Evolutionary conservation across 2,888 invertebrate genomes (phyloP), one percentile per base, ranked within the genome.

Genomic region (Spisula solida): DNA sequence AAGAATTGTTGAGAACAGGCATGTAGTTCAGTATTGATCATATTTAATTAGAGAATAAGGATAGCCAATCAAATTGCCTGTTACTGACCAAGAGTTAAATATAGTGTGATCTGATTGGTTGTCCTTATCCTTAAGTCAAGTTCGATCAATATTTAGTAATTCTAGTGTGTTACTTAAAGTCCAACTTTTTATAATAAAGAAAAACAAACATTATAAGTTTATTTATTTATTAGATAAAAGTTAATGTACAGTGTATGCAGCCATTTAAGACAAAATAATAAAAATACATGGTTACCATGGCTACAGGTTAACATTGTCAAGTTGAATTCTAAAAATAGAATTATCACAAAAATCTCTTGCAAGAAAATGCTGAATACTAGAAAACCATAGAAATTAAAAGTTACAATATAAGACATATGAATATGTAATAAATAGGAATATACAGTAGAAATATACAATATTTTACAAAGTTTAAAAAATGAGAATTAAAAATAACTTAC

Each of bases 171-270:
- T 2, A 41, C 2, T 41, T 41, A 41, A n/a, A 41, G 41, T 41
- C 41, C 41, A 41, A 41, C 8, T 2, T 41, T 5, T 41, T 41
- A 41, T 41, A 41, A 41, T 41, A 8, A 41, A 60, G 20, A 25
- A 60, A 60, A 31, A 34, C 29, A 60, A 82, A 47, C 20, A 47
- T 66, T n/a, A 60, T 86, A 34, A 41, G 60, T 89, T 83, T 85
- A 85, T 83, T 70, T 14, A 70, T 91, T 92, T 92, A 92, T 91
- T 91, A 51, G 55, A 56, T 47, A 82, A 82, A 91, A 87, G 91
- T 92, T 91, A 51, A 82, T 78, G 90, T 89, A 92, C 92, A 92
- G 92, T 92, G 92, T 92, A 91, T 87, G 92, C 88, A 90, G 89
- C 81, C 51, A 56, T 78, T 34, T 14, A 80, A 20, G 34, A 60